Evolutionary conservation across 2,797 vertebrate genomes (phyloP).

Genomic region (Gadopsis bispinosus): DNA sequence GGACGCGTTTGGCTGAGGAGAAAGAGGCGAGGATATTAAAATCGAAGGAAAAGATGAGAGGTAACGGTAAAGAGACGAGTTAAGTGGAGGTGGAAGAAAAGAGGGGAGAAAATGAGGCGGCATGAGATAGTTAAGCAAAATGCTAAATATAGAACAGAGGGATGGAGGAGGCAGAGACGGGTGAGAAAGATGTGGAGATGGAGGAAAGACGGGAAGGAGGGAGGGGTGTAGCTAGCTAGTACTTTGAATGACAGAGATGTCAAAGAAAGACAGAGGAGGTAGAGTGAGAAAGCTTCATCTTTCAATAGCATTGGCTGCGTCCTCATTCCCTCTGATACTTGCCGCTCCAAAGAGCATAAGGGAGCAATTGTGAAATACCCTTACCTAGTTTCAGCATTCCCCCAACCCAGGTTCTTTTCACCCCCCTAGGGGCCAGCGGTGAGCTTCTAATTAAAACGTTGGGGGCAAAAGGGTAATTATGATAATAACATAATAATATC

Average conservation of each 20-base stretch:
- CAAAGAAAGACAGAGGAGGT: constrained; percentile 48
- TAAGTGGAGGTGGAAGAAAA: constrained; percentile 58
- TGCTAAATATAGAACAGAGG: constrained; percentile 74
- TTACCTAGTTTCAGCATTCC: constrained; percentile 77
- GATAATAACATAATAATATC: constrained; percentile 90
- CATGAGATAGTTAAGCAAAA: constrained; percentile 68
- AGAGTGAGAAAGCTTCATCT: constrained; percentile 62
- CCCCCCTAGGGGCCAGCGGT: constrained; percentile 75
- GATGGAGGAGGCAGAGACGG: constrained; percentile 52
- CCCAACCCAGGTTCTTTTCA: constrained; percentile 62
- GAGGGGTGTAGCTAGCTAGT: constrained; percentile 40
- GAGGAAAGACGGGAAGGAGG: constrained; percentile 32
- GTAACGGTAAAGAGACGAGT: constrained; percentile 50
- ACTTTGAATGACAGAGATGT: constrained; percentile 67
- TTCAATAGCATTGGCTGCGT: constrained; percentile 52
- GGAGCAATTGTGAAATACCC: constrained; percentile 85
- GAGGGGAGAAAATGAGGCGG: constrained; percentile 38
- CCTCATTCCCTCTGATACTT: constrained; percentile 55
- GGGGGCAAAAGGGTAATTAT: constrained; percentile 88
- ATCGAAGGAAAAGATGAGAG: constrained; percentile 36
- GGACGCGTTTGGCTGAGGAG: constrained; percentile 44
- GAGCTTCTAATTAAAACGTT: constrained; percentile 88
- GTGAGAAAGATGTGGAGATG: constrained; percentile 50
- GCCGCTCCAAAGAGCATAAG: constrained; percentile 79
- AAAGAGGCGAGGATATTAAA: constrained; percentile 37